These are phyloP conservation scores for Bombus superbus DNA, from an alignment of 1,140 invertebrate species.

Conservation along the genomic window DNA sequence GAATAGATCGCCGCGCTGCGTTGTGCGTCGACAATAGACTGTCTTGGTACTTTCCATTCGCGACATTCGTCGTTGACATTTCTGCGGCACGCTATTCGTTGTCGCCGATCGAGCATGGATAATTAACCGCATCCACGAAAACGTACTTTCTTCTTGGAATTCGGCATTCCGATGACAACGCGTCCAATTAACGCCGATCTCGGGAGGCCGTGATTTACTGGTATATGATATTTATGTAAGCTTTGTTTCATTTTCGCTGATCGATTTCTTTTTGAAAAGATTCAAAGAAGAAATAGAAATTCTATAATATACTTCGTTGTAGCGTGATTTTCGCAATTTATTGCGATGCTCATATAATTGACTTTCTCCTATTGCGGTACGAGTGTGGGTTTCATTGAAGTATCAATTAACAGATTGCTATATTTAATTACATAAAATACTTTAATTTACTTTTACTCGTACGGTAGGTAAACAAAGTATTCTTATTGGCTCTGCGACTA, in stretches of 20 bases:
- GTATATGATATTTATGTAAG: too few species aligned
- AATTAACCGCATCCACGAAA: slow-evolving; percentile 55
- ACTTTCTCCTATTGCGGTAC: background rate
- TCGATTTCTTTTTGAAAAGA: background rate
- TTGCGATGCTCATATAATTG: background rate
- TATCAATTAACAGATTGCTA: too few species aligned
- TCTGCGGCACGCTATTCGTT: slow-evolving; percentile 37
- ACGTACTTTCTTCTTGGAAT: slow-evolving; percentile 60
- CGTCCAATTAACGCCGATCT: slow-evolving; percentile 40
- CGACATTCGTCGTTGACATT: slow-evolving; percentile 62
- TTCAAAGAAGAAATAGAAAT: background rate
- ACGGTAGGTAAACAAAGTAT: background rate
- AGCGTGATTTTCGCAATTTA: background rate
- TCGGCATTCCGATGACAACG: slow-evolving; percentile 36
- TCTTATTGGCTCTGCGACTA: background rate
- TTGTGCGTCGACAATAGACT: slow-evolving; percentile 19
- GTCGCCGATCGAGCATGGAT: slow-evolving; percentile 57
- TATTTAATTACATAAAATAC: too few species aligned
- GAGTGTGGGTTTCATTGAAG: background rate
- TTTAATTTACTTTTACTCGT: background rate
- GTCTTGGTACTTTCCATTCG: slow-evolving; percentile 48
- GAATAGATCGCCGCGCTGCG: background rate
- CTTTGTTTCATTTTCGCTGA: background rate
- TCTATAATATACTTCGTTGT: background rate
- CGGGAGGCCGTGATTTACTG: background rate